phyloP scores from a whole-genome alignment of 2,113 vertebrate genomes.

The Catagonus wagneri region DNA sequence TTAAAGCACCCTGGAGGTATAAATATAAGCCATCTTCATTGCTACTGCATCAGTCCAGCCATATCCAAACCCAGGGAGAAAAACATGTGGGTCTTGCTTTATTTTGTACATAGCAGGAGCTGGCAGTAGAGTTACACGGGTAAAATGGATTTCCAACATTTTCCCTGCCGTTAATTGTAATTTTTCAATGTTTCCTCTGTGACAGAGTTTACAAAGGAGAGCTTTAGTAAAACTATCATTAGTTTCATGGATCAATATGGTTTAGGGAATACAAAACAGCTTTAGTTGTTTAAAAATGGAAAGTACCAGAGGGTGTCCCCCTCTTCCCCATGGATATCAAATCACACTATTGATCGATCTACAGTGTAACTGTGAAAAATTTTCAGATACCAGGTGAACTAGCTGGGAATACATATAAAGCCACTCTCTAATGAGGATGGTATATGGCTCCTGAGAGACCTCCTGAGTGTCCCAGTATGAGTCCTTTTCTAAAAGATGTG shows the following conservation, averaged over 20 bases:
- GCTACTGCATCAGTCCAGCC: neutral
- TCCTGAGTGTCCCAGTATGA: neutral
- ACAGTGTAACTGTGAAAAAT: slow-evolving; percentile 79
- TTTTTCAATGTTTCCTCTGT: slow-evolving; percentile 84
- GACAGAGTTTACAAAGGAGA: slow-evolving; percentile 80
- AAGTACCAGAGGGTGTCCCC: slow-evolving; percentile 84
- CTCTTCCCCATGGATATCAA: slow-evolving; percentile 79
- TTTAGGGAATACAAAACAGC: slow-evolving; percentile 86
- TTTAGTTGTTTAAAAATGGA: slow-evolving; percentile 87
- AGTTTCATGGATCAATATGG: slow-evolving; percentile 84
- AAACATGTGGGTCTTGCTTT: slow-evolving; percentile 73
- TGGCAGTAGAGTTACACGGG: slow-evolving; percentile 67
- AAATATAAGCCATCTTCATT: slow-evolving; percentile 29
- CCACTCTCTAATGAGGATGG: neutral
- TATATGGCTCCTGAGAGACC: neutral
- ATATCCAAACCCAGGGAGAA: neutral
- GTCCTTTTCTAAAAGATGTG: neutral
- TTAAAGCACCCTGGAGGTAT: slow-evolving; percentile 47
- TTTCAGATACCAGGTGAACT: slow-evolving; percentile 73
- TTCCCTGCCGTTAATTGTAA: slow-evolving; percentile 84
- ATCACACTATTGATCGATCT: slow-evolving; percentile 84
- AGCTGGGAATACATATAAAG: slow-evolving; percentile 79
- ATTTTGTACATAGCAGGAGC: slow-evolving; percentile 78
- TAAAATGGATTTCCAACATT: slow-evolving; percentile 83
- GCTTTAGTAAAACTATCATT: slow-evolving; percentile 87